These are phyloP conservation scores for Oreochromis tanganicae DNA, from an alignment of 2,113 vertebrate species.

Conservation along the genomic window DNA sequence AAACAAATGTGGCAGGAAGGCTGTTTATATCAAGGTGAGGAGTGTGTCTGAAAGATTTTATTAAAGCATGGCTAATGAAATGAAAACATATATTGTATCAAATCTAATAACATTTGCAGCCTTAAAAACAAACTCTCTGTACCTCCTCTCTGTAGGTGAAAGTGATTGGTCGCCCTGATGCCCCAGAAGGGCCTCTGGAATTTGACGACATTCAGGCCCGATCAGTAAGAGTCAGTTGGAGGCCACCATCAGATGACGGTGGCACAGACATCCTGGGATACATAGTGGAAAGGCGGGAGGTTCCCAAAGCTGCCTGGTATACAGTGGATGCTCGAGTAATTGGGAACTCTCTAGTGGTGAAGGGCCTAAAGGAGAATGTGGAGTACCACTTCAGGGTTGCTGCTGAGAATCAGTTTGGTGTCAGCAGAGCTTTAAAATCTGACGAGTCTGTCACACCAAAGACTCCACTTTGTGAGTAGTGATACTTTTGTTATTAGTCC, in stretches of 20 bases:
- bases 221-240: constrained; percentile 96
- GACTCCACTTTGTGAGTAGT: constrained; percentile 90
- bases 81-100: not conserved
- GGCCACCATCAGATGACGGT: constrained; percentile 90
- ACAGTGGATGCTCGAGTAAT: constrained; percentile 89
- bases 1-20: constrained; percentile 97
- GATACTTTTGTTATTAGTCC: not conserved
- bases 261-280: constrained; percentile 93
- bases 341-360: constrained; percentile 90
- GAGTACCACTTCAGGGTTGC: constrained; percentile 96
- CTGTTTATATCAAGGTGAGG: constrained; percentile 87
- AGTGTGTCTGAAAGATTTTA: not conserved
- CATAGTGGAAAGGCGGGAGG: constrained; percentile 90
- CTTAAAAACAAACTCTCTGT: not conserved
- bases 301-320: constrained; percentile 95
- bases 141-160: constrained; percentile 66
- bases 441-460: constrained; percentile 90
- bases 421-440: constrained; percentile 93
- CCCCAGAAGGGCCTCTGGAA: constrained; percentile 94
- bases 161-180: constrained; percentile 92
- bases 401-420: constrained; percentile 94
- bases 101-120: not conserved
- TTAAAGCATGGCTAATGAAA: not conserved
- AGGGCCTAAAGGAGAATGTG: constrained; percentile 95
- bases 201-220: constrained; percentile 96